A percentile compares a stretch with the other conserved stretches of the same genome.
Evolutionary conservation across 1,140 invertebrate genomes (phyloP).

Genomic region (Streblospio benedicti): DNA sequence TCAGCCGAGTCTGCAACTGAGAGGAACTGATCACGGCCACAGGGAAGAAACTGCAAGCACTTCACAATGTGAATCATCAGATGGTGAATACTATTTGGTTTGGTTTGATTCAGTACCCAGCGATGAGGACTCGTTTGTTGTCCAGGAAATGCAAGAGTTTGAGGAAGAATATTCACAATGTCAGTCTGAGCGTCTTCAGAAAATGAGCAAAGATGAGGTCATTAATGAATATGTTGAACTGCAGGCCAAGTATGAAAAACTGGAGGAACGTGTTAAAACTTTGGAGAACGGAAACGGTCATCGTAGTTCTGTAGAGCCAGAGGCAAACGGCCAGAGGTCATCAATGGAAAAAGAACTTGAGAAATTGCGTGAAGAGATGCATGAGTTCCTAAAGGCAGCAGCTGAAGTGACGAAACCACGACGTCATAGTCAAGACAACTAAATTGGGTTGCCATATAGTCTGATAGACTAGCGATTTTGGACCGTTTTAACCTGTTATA

Average conservation of each 20-base stretch:
- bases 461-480: too few relatives aligned
- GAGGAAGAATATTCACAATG: constrained; percentile 82
- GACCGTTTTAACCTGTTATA: too few relatives aligned
- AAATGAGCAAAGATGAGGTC: constrained; percentile 72
- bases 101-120: too few relatives aligned
- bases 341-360: background rate
- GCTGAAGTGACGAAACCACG: too few relatives aligned
- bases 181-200: constrained; percentile 70
- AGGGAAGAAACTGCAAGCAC: background rate
- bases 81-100: too few relatives aligned
- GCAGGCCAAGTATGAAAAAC: constrained; percentile 67
- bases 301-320: too few relatives aligned
- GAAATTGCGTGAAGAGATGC: background rate
- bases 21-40: background rate
- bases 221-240: constrained; percentile 77
- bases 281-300: background rate
- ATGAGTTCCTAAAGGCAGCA: too few relatives aligned
- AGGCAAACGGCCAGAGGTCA: too few relatives aligned
- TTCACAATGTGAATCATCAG: too few relatives aligned
- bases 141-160: constrained; percentile 82
- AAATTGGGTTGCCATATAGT: too few relatives aligned
- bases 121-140: constrained; percentile 80
- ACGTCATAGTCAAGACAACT: too few relatives aligned
- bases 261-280: constrained; percentile 51
- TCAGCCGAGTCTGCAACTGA: constrained; percentile 8